phyloP scores from a whole-genome alignment of 2,888 invertebrate species.

The Gymnocheta viridis region DNA sequence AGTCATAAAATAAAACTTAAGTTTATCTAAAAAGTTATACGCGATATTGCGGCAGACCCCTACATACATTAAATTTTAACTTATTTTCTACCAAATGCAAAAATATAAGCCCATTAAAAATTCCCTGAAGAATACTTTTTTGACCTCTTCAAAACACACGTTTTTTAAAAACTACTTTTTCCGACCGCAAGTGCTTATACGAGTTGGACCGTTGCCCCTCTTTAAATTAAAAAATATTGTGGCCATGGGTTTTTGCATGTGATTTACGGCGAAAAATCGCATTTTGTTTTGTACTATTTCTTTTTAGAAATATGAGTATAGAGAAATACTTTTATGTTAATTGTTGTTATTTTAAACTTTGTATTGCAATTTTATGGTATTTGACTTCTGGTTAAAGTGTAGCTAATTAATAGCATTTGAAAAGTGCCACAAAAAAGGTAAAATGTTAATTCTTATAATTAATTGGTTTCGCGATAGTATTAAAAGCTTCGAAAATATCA shows the following conservation, averaged over 20 bases:
- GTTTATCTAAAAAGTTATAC: neutral
- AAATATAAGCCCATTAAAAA: neutral
- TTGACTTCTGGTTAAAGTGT: too few species aligned
- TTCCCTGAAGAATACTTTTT: neutral
- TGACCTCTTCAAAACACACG: neutral
- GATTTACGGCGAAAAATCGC: too few species aligned
- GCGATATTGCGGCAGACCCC: constrained; percentile 5
- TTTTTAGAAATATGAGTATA: neutral
- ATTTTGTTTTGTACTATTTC: constrained; percentile 2
- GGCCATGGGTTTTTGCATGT: too few species aligned
- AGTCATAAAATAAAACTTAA: neutral
- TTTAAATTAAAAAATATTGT: neutral
- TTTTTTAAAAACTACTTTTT: constrained; percentile 3
- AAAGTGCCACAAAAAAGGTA: too few species aligned
- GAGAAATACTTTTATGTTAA: neutral
- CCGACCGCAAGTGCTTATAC: neutral
- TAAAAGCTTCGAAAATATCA: too few species aligned
- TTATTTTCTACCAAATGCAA: neutral
- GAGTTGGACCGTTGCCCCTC: neutral
- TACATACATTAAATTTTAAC: too few species aligned
- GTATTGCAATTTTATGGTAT: too few species aligned
- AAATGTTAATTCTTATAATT: too few species aligned
- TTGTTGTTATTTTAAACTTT: too few species aligned
- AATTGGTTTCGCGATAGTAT: too few species aligned
- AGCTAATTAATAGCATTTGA: too few species aligned